phyloP scores from a whole-genome alignment of 2,113 vertebrate species.

The Oncorhynchus clarkii region DNA sequence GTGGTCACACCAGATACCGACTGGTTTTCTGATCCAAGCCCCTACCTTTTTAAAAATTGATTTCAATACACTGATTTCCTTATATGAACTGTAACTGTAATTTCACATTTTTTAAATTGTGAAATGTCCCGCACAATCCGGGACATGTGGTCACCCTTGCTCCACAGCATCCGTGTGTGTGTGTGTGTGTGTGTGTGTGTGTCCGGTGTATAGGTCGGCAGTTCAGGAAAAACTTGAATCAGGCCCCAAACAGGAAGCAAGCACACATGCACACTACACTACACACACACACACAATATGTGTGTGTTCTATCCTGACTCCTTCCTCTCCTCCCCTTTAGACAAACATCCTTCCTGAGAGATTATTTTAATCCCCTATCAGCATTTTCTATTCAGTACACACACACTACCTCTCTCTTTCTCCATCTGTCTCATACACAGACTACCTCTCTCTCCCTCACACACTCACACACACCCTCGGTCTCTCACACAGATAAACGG shows the following conservation, averaged over 20 bases:
- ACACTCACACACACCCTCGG: conserved; percentile 12
- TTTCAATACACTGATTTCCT: too few relatives aligned
- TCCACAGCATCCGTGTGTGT: neutral
- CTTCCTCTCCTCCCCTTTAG: conserved; percentile 47
- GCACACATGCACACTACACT: neutral
- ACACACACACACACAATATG: conserved; percentile 10
- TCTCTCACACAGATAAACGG: conserved; percentile 10
- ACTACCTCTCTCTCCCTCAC: neutral
- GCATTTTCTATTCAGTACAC: conserved; percentile 50
- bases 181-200: neutral
- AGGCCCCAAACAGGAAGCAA: conserved; percentile 56
- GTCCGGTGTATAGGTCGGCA: neutral
- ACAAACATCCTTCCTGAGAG: conserved; percentile 71
- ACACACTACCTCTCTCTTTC: neutral
- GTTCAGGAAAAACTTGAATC: conserved; percentile 6
- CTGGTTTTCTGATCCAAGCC: too few relatives aligned
- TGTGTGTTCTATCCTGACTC: conserved; percentile 40
- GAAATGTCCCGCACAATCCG: too few relatives aligned
- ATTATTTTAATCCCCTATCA: conserved; percentile 57
- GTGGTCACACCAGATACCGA: too few relatives aligned
- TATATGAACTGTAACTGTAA: too few relatives aligned
- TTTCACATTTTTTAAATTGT: too few relatives aligned
- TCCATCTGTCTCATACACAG: neutral
- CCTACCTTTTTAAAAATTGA: too few relatives aligned
- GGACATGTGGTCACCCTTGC: too few relatives aligned